Percentiles rank a stretch among this genome's conserved stretches.
These are phyloP conservation scores for Corticium candelabrum DNA, from an alignment of 37 sponge, comb jelly and placozoan genomes.

Conservation along the genomic window DNA sequence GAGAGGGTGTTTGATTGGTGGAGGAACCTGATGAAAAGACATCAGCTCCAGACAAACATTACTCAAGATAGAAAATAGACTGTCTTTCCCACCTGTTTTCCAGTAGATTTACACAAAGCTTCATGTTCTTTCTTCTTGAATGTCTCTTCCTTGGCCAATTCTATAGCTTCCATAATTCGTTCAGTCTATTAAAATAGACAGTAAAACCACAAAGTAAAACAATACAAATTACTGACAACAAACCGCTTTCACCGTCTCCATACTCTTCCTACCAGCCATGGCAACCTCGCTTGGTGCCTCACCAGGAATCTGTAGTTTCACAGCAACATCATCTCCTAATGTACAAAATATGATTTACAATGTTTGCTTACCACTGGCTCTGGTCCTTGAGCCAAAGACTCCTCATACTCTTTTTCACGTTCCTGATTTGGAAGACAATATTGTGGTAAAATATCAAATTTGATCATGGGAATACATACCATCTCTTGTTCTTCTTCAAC, in stretches of 20 bases:
- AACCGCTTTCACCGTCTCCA: constrained; percentile 64
- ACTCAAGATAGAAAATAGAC: background rate
- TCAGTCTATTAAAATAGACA: constrained; percentile 46
- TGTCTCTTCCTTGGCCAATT: constrained; percentile 54
- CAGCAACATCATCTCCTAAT: background rate
- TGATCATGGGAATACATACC: constrained; percentile 12
- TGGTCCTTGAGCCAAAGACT: constrained; percentile 23
- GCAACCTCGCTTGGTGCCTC: constrained; percentile 36
- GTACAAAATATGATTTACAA: background rate
- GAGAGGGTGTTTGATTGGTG: constrained; percentile 51
- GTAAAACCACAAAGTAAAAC: background rate
- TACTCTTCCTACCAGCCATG: constrained; percentile 55
- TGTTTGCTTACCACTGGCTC: constrained; percentile 39
- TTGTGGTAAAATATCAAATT: background rate
- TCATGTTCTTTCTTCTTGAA: constrained; percentile 29
- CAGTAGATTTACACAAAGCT: constrained; percentile 24
- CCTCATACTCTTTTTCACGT: constrained; percentile 56
- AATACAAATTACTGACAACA: background rate
- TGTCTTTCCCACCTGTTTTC: constrained; percentile 29
- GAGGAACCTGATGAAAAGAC: constrained; percentile 36
- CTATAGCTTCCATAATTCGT: constrained; percentile 73
- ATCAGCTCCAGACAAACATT: background rate
- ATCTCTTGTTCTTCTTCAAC: constrained; percentile 77
- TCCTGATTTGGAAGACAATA: constrained; percentile 23
- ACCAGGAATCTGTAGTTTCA: constrained; percentile 35